These are phyloP conservation scores for Lycodopsis pacificus DNA, from an alignment of 2,797 vertebrate species.

Conservation along the genomic window DNA sequence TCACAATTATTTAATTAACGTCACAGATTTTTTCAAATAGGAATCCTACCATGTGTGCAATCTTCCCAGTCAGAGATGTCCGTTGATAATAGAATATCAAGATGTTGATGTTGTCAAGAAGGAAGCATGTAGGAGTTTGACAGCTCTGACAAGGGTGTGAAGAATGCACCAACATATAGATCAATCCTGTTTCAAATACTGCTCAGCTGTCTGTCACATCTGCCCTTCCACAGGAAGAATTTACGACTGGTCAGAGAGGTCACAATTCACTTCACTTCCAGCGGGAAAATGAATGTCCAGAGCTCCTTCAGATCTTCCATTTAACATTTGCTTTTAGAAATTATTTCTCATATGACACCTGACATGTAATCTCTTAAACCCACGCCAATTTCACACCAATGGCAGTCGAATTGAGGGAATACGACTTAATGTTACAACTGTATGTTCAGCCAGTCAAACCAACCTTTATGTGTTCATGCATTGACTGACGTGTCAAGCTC, in stretches of 20 bases:
- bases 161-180: slow-evolving; percentile 73
- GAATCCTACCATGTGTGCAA: background rate
- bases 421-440: slow-evolving; percentile 21
- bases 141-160: slow-evolving; percentile 80
- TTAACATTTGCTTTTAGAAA: slow-evolving; percentile 35
- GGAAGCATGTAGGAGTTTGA: slow-evolving; percentile 69
- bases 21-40: background rate
- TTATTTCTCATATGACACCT: slow-evolving; percentile 8
- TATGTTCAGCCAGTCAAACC: slow-evolving; percentile 19
- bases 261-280: slow-evolving; percentile 54
- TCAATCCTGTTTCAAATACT: slow-evolving; percentile 78
- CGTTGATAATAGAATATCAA: slow-evolving; percentile 74
- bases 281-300: slow-evolving; percentile 54
- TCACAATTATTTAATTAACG: slow-evolving; percentile 27
- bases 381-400: slow-evolving; percentile 6
- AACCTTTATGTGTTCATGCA: slow-evolving; percentile 23
- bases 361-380: slow-evolving; percentile 16
- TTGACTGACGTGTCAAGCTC: slow-evolving; percentile 37
- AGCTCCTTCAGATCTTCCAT: slow-evolving; percentile 28
- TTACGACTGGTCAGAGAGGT: slow-evolving; percentile 66
- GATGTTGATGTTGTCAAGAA: slow-evolving; percentile 79
- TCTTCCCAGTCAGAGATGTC: slow-evolving; percentile 38
- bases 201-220: slow-evolving; percentile 74
- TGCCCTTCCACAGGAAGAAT: slow-evolving; percentile 77
- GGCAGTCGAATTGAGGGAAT: slow-evolving; percentile 5